Base-by-base conservation (phyloP, 2,113 vertebrate genomes). In the Craseonycteris thonglongyai region DNA sequence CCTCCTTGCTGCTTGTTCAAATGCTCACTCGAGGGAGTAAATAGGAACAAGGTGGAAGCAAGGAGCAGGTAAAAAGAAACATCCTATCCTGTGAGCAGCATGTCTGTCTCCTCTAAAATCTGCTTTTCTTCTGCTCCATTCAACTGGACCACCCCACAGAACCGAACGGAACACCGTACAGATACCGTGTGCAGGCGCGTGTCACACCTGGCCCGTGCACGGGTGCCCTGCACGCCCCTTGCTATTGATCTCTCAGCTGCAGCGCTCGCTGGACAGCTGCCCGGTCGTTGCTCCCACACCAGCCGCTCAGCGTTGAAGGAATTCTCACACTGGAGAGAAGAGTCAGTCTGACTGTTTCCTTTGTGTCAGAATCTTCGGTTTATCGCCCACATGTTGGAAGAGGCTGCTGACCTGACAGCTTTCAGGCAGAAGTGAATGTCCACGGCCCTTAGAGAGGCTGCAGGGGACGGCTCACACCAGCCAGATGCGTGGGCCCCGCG, bases 81-180 rank as follows among this genome's bases (percentile, higher is more conserved):
- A 0, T 35, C 80, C 38, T 45, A 18, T 49, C 26, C 40, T 63
- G 59, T 61, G 58, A 76, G 33, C 40, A 49, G 45, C 56, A 6
- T 71, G 38, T 40, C 94, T 95, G 79, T 97, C 90, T 92, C 63
- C 82, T 94, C 59, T 47, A 35, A n/a, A 87, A 65, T n/a, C 58
- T 83, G 45, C 69, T 84, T 83, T 84, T 80, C 56, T 81, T 58
- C 54, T 72, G 24, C 45, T 49, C 14, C 6, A 0, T 68, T 92
- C 56, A 35, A 21, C 68, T 21, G 59, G 76, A 10, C 85, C 51
- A 49, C 56, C 66, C 54, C 65, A 88, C 22, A 22, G 68, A 88
- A n/a, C 56, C 54, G 69, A 72, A 71, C 18, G 18, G 72, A 78
- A 35, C 51, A 38, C 26, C 74, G n/a, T n/a, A n/a, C n/a, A n/a